Percentiles rank a stretch among this genome's conserved stretches.
Evolutionary conservation across 1,140 invertebrate species (phyloP).

Genomic region (Saxidomus purpurata): DNA sequence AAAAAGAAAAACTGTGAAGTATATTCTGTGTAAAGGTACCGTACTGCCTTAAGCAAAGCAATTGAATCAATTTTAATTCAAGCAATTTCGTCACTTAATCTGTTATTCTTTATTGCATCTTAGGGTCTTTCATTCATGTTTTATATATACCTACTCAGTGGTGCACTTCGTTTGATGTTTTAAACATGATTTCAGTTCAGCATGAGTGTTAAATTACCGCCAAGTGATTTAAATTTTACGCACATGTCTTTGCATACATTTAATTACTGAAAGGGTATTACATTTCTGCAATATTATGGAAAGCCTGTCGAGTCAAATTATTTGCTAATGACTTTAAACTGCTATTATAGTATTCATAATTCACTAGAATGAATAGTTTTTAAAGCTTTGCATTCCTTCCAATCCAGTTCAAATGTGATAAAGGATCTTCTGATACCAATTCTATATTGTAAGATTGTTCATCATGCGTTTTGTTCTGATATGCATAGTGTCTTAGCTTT

Average conservation of each 20-base stretch:
- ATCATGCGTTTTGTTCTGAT: no score
- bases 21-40: neutral
- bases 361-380: no score
- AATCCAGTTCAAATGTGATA: no score
- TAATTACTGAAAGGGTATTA: neutral
- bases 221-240: slow-evolving; percentile 45
- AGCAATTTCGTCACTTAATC: slow-evolving; percentile 29
- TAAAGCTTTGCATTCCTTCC: no score
- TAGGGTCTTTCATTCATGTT: slow-evolving; percentile 3
- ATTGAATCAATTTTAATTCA: slow-evolving; percentile 9
- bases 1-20: no score
- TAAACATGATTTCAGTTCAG: neutral
- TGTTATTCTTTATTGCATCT: slow-evolving; percentile 37
- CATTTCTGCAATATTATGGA: neutral
- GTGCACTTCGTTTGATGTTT: slow-evolving; percentile 35
- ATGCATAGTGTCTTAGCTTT: no score
- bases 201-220: slow-evolving; percentile 14
- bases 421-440: no score
- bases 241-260: slow-evolving; percentile 45
- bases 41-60: neutral
- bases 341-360: no score
- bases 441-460: no score
- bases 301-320: neutral
- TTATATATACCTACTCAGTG: slow-evolving; percentile 21
- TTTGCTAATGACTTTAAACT: neutral